Evolutionary conservation across 2,113 vertebrate genomes (phyloP).

Genomic region (Parus major): DNA sequence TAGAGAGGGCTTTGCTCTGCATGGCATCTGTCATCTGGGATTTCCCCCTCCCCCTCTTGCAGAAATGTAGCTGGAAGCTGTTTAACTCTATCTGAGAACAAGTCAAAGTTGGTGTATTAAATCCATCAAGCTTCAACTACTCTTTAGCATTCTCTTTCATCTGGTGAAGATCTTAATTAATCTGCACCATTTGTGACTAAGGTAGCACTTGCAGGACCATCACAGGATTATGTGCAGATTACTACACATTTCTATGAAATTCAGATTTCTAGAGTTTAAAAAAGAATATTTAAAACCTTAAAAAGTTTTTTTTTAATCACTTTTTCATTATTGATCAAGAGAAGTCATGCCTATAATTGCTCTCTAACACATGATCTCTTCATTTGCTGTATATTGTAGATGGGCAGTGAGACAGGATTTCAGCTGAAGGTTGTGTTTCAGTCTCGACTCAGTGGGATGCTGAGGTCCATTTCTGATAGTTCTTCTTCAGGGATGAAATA

Average conservation of each 20-base stretch:
- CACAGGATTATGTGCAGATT: neutral
- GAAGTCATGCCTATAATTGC: neutral
- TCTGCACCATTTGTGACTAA: constrained; percentile 44
- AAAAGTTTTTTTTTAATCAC: neutral
- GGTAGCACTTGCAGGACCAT: constrained; percentile 20
- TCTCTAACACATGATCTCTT: neutral
- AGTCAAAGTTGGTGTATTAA: constrained; percentile 33
- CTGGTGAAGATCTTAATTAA: constrained; percentile 30
- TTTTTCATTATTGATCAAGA: neutral
- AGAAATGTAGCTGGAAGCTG: constrained; percentile 23
- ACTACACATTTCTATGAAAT: neutral
- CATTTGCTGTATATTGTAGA: neutral
- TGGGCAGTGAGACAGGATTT: neutral
- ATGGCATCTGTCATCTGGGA: neutral
- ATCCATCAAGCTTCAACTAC: neutral
- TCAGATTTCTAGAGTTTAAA: neutral
- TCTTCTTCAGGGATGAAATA: neutral
- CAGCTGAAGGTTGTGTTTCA: neutral
- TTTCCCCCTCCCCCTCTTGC: neutral
- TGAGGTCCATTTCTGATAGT: neutral
- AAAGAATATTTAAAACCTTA: neutral
- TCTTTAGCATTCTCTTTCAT: constrained; percentile 58
- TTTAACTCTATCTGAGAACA: constrained; percentile 23
- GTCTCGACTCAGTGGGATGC: neutral
- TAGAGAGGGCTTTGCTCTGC: constrained; percentile 27